Evolutionary conservation across 2,888 invertebrate genomes (phyloP).

Genomic region (Schrankia costaestrigalis): DNA sequence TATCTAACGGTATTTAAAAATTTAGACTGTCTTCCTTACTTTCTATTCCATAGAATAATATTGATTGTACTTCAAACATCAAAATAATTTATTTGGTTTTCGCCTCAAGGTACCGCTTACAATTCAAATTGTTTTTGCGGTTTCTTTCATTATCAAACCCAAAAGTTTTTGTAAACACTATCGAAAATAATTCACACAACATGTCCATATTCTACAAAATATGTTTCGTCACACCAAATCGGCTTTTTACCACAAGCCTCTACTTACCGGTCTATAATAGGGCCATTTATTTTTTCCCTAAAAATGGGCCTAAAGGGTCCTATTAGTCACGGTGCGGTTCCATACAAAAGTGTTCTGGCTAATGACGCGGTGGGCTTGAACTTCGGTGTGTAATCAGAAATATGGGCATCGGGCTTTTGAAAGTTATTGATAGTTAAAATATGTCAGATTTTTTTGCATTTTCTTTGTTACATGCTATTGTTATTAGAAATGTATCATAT

Average conservation of each 20-base stretch:
- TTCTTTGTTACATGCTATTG: too few species aligned
- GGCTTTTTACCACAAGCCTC: constrained; percentile 49
- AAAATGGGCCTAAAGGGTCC: constrained; percentile 61
- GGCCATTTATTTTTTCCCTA: constrained; percentile 59
- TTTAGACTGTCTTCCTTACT: too few species aligned
- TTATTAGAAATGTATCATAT: too few species aligned
- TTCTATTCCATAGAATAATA: too few species aligned
- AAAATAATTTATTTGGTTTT: too few species aligned
- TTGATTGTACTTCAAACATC: too few species aligned
- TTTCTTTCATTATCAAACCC: constrained; percentile 16
- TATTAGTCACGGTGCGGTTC: constrained; percentile 69
- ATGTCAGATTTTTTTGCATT: constrained; percentile 21
- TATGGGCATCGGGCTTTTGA: constrained; percentile 25
- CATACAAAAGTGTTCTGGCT: constrained; percentile 46
- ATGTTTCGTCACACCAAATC: constrained; percentile 42
- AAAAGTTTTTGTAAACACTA: constrained; percentile 14
- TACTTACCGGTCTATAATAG: constrained; percentile 41
- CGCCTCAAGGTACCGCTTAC: background rate
- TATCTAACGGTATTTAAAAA: too few species aligned
- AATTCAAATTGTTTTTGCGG: constrained; percentile 16
- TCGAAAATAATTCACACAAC: constrained; percentile 36
- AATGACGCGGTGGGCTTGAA: constrained; percentile 40
- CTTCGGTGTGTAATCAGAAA: constrained; percentile 31
- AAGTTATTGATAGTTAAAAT: constrained; percentile 21
- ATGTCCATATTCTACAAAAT: constrained; percentile 47